Conservation (phyloP, 2,888 invertebrate genomes). For the Agonum fuliginosum region DNA sequence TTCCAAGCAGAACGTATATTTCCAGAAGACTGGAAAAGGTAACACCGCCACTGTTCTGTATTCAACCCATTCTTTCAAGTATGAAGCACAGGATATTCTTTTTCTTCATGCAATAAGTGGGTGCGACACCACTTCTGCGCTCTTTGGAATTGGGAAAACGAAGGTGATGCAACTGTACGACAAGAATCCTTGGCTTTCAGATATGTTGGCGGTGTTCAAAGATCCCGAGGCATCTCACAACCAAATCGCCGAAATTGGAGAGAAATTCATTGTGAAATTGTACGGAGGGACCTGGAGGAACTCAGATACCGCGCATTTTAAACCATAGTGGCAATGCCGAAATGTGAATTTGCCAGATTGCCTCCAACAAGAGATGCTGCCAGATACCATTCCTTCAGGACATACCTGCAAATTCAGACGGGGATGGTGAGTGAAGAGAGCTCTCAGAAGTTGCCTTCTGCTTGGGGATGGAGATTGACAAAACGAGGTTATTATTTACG, state of each 20-base stretch:
- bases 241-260: conserved; percentile 44
- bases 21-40: conserved; percentile 52
- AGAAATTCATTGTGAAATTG: conserved; percentile 13
- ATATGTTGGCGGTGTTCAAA: not conserved
- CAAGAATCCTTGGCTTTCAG: not conserved
- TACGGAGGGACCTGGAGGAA: conserved; percentile 36
- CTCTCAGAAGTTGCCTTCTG: conserved; percentile 34
- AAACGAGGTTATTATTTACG: conserved; percentile 12
- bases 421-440: conserved; percentile 37
- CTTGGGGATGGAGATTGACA: conserved; percentile 46
- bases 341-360: conserved; percentile 43
- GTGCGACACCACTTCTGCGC: conserved; percentile 52
- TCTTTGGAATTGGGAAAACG: not conserved
- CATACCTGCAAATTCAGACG: conserved; percentile 53
- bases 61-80: conserved; percentile 11
- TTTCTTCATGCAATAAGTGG: conserved; percentile 48
- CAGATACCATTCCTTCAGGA: conserved; percentile 54
- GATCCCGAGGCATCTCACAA: conserved; percentile 28
- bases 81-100: conserved; percentile 38
- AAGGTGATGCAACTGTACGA: not conserved
- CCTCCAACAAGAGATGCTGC: conserved; percentile 58
- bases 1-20: conserved; percentile 26
- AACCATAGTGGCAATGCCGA: not conserved
- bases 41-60: conserved; percentile 41
- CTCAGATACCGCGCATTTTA: not conserved